Evolutionary conservation across 1,140 invertebrate species (phyloP).

Genomic region (Aphaenogaster floridana): DNA sequence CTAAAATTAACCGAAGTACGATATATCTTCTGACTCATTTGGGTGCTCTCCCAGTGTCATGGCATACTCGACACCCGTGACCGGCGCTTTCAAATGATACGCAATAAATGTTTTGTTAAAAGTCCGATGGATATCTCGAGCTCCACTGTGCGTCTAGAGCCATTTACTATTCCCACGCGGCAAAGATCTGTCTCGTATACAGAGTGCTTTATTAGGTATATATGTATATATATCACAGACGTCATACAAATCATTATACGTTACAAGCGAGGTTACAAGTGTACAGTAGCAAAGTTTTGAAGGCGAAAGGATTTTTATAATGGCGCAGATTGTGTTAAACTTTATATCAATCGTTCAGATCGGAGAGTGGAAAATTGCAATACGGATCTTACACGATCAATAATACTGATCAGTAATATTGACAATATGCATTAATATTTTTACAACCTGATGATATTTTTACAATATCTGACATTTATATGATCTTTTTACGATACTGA

Average conservation of each 20-base stretch:
- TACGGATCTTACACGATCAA: too few species aligned
- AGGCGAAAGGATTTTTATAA: neutral
- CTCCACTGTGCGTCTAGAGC: neutral
- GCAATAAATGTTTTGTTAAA: constrained; percentile 52
- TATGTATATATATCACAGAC: neutral
- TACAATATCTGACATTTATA: too few species aligned
- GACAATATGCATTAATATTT: too few species aligned
- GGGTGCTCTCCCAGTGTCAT: constrained; percentile 29
- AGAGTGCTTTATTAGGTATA: neutral
- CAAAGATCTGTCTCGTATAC: neutral
- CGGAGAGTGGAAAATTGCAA: too few species aligned
- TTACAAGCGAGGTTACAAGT: too few species aligned
- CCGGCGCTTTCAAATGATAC: constrained; percentile 32
- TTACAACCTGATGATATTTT: too few species aligned
- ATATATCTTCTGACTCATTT: constrained; percentile 56
- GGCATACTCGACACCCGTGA: constrained; percentile 22
- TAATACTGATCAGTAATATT: too few species aligned
- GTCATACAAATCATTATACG: neutral
- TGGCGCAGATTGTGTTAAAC: too few species aligned
- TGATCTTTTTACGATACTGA: too few species aligned
- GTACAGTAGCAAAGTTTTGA: neutral
- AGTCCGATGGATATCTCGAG: neutral
- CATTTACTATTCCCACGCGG: neutral
- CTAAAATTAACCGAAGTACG: constrained; percentile 57
- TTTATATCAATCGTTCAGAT: too few species aligned